A percentile compares a stretch with the other conserved stretches of the same genome.
phyloP scores from a whole-genome alignment of 2,797 vertebrate genomes.

The Manis javanica region DNA sequence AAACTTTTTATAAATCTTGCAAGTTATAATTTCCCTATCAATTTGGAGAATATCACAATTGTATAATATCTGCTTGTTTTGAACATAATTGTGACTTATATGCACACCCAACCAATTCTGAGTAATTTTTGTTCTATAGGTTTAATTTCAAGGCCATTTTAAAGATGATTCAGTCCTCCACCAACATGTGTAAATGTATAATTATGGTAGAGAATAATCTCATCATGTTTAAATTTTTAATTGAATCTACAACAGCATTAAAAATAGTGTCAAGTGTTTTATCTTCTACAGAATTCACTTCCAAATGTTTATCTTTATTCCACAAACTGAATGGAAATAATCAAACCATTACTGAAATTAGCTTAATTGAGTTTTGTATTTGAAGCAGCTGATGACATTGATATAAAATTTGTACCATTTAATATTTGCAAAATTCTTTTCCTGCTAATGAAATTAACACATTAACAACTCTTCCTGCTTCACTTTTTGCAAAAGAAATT shows the following conservation, averaged over 20 bases:
- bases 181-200: neutral
- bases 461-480: conserved; percentile 26
- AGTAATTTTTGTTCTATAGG: neutral
- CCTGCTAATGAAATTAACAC: neutral
- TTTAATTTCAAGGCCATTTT: neutral
- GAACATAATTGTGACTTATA: neutral
- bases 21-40: neutral
- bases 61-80: neutral
- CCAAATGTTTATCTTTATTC: neutral
- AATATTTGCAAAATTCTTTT: conserved; percentile 58
- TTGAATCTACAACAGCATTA: neutral
- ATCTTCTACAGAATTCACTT: neutral
- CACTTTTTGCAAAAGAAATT: neutral
- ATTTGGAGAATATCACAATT: neutral
- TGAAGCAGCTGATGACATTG: neutral
- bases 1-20: conserved; percentile 12
- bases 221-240: conserved; percentile 8
- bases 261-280: neutral
- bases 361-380: conserved; percentile 51
- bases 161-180: neutral
- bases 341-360: conserved; percentile 35
- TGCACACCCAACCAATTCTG: neutral
- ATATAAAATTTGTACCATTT: conserved; percentile 15
- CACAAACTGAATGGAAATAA: conserved; percentile 30
- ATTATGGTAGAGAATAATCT: neutral